These are phyloP conservation scores for Siniperca knerii DNA, from an alignment of 2,113 vertebrate genomes.

Conservation along the genomic window DNA sequence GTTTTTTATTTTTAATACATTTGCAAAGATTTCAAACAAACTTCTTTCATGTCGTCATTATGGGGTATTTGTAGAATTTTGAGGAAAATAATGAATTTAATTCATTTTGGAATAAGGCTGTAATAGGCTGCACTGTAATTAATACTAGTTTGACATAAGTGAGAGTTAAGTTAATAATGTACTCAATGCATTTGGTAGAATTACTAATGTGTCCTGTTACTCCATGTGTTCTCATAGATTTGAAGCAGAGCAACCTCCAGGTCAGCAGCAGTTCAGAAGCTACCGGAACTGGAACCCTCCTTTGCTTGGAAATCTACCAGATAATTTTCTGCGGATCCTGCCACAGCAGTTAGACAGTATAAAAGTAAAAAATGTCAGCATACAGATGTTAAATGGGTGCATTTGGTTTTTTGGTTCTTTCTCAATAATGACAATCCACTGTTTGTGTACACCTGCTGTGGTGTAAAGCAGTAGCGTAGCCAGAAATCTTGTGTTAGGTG, in stretches of 20 bases:
- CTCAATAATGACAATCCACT: neutral
- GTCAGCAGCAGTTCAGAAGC: conserved; percentile 76
- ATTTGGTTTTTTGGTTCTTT: neutral
- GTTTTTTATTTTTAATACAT: too few relatives aligned
- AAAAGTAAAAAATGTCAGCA: conserved; percentile 79
- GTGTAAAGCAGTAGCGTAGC: too few relatives aligned
- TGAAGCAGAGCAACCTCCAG: conserved; percentile 79
- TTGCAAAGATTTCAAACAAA: too few relatives aligned
- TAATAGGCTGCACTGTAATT: neutral
- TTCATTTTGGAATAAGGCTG: too few relatives aligned
- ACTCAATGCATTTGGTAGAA: neutral
- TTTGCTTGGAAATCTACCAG: conserved; percentile 92
- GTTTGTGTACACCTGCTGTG: too few relatives aligned
- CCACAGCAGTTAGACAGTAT: conserved; percentile 89
- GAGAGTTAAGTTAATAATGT: neutral
- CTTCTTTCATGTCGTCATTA: too few relatives aligned
- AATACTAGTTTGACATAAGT: neutral
- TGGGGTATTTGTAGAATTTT: too few relatives aligned
- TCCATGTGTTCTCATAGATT: conserved; percentile 76
- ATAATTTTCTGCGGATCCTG: conserved; percentile 95
- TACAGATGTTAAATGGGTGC: neutral
- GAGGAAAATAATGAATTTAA: too few relatives aligned
- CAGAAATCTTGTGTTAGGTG: too few relatives aligned
- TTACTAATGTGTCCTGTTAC: conserved; percentile 4
- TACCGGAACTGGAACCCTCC: conserved; percentile 97